Conservation (phyloP, 2,797 vertebrate genomes). For the Anguilla pacifica region DNA sequence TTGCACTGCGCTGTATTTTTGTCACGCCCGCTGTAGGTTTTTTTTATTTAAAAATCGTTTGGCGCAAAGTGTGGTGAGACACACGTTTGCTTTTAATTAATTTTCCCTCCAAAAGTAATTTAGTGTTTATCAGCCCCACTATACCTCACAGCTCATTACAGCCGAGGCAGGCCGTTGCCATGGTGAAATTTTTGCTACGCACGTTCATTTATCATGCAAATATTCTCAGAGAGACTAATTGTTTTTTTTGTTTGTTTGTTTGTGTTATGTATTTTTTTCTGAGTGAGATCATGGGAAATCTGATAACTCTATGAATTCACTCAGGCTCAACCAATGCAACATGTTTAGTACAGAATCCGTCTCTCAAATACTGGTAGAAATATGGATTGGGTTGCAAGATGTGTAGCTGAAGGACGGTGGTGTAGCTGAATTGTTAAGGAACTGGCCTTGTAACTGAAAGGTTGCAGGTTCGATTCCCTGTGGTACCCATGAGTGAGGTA, state of each 20-base stretch:
- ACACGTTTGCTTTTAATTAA: slow-evolving; percentile 9
- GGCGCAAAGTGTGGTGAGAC: not conserved
- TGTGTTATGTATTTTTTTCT: not conserved
- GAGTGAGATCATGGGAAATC: not conserved
- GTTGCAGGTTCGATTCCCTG: too few species aligned
- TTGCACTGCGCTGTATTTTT: not conserved
- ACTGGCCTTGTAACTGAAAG: too few species aligned
- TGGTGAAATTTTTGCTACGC: not conserved
- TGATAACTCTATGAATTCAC: not conserved
- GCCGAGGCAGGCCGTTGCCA: not conserved
- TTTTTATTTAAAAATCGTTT: not conserved
- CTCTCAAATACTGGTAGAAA: not conserved
- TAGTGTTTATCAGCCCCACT: not conserved
- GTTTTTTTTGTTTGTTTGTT: slow-evolving; percentile 10
- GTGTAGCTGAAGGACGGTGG: not conserved
- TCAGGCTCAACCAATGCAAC: not conserved
- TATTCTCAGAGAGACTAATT: slow-evolving; percentile 7
- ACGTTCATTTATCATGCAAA: slow-evolving; percentile 4
- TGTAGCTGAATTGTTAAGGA: not conserved
- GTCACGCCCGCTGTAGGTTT: not conserved
- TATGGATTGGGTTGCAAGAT: not conserved
- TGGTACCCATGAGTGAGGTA: too few species aligned
- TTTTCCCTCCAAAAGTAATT: slow-evolving; percentile 10
- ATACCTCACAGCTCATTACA: not conserved
- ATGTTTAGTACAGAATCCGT: not conserved